Evolutionary conservation across 1,140 invertebrate genomes (phyloP).

Genomic region (Ooceraea biroi): DNA sequence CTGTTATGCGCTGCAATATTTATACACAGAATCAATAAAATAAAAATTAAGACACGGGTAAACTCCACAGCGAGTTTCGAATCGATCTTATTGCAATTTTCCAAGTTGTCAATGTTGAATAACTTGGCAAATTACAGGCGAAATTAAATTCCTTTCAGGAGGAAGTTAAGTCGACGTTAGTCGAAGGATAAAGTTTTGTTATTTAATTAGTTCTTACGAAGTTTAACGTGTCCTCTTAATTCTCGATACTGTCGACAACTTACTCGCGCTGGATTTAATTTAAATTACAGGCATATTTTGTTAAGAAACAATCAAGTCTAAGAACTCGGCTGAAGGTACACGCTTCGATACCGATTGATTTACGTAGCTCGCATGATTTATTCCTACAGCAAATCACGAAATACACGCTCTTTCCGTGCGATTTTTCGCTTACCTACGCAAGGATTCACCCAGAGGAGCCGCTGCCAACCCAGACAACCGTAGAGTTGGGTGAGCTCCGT

Average conservation of each 20-base stretch:
- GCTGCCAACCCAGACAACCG: constrained; percentile 95
- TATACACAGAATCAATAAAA: neutral
- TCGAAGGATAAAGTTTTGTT: neutral
- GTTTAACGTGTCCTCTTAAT: neutral
- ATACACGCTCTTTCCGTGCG: neutral
- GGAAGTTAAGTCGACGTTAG: neutral
- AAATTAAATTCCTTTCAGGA: neutral
- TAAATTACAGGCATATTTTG: neutral
- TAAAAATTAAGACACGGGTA: neutral
- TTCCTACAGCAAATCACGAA: neutral
- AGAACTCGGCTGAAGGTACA: neutral
- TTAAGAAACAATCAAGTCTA: neutral
- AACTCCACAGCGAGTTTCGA: neutral
- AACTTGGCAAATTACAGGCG: neutral
- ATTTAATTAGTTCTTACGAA: neutral
- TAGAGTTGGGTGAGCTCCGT: constrained; percentile 93
- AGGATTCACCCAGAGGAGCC: constrained; percentile 96
- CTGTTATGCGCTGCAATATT: constrained; percentile 12
- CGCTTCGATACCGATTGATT: neutral
- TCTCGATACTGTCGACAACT: neutral
- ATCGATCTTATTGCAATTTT: constrained; percentile 7
- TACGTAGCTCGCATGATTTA: neutral
- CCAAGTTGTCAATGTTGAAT: constrained; percentile 1
- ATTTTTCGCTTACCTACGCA: constrained; percentile 92
- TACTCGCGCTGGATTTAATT: neutral